These are phyloP conservation scores for human (Homo sapiens) DNA, from an alignment of 2,113 vertebrate genomes.

Conservation along the genomic window GRCh38 chr3:19510001-19510500, in stretches of 20 bases:
- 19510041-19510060: rapidly evolving
- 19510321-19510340: neutral
- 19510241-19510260: too few relatives aligned
- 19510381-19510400: constrained; percentile 88
- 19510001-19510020: neutral
- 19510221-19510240: neutral
- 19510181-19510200: neutral
- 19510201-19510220: neutral
- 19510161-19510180: neutral
- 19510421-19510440: neutral
- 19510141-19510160: neutral
- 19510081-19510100: too few relatives aligned
- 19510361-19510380: constrained; percentile 91
- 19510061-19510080: neutral
- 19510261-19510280: neutral
- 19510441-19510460: neutral
- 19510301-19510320: neutral
- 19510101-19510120: neutral
- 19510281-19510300: neutral
- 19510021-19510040: neutral
- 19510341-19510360: constrained; percentile 75
- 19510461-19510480: neutral
- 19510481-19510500: neutral
- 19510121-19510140: neutral
- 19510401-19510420: constrained; percentile 81